Evolutionary conservation across 2,888 invertebrate genomes (phyloP).

Genomic region (Drosophila anomalata): DNA sequence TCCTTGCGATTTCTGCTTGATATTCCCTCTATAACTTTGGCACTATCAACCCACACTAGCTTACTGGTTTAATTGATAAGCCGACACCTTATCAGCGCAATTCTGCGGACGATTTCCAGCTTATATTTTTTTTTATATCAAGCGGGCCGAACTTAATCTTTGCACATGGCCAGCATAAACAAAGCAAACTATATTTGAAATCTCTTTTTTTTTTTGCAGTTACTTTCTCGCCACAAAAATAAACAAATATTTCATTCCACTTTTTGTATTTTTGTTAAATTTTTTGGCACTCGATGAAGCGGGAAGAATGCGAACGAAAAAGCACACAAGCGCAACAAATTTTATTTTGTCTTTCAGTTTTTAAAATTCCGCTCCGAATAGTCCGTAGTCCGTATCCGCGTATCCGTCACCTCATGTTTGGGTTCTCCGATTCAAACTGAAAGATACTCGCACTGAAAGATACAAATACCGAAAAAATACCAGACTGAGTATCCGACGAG

Average conservation of each 20-base stretch:
- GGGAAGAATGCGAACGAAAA: conserved; percentile 53
- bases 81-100: conserved; percentile 22
- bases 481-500: background rate
- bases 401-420: conserved; percentile 61
- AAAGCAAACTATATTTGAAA: conserved; percentile 10
- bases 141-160: conserved; percentile 11
- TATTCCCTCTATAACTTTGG: conserved; percentile 2
- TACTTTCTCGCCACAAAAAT: conserved; percentile 44
- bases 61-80: conserved; percentile 21
- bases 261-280: conserved; percentile 25
- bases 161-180: conserved; percentile 23
- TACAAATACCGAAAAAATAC: background rate
- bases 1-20: conserved; percentile 19
- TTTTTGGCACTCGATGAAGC: conserved; percentile 57
- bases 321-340: conserved; percentile 24
- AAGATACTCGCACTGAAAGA: background rate
- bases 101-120: background rate
- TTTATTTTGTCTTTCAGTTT: conserved; percentile 10
- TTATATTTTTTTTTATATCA: conserved; percentile 6
- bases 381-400: conserved; percentile 39
- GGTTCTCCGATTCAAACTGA: conserved; percentile 71
- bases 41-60: conserved; percentile 16
- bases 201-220: conserved; percentile 17
- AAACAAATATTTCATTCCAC: conserved; percentile 33
- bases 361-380: conserved; percentile 27